These are phyloP conservation scores for Augiades crinisus DNA, from an alignment of 2,888 invertebrate genomes.

Conservation along the genomic window DNA sequence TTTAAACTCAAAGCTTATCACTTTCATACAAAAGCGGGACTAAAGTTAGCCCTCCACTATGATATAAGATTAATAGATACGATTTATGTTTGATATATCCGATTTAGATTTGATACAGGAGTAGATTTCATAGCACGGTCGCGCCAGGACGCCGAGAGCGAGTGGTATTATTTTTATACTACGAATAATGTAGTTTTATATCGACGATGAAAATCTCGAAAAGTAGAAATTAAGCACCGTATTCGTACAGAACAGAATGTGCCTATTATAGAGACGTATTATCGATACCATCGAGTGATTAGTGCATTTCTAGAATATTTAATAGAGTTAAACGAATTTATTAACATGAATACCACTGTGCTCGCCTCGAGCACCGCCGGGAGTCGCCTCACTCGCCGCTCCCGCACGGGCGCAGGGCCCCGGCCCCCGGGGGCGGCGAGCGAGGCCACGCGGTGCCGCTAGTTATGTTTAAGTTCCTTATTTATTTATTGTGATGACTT, in stretches of 20 bases:
- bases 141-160: not conserved
- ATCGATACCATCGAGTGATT: not conserved
- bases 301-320: slow-evolving; percentile 16
- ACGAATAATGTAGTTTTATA: not conserved
- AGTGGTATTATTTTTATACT: slow-evolving; percentile 14
- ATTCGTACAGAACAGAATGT: slow-evolving; percentile 1
- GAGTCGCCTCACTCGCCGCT: too few species aligned
- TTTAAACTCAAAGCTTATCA: not conserved
- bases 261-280: not conserved
- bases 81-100: slow-evolving; percentile 42
- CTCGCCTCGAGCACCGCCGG: not conserved
- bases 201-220: slow-evolving; percentile 19
- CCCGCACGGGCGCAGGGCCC: too few species aligned
- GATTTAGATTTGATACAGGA: slow-evolving; percentile 58
- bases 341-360: not conserved
- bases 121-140: not conserved
- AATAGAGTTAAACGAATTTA: slow-evolving; percentile 15
- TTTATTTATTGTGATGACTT: slow-evolving; percentile 40
- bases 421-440: too few species aligned
- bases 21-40: too few species aligned
- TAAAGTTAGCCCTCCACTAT: not conserved
- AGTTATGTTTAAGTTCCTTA: slow-evolving; percentile 36
- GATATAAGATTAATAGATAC: slow-evolving; percentile 45
- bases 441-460: not conserved
- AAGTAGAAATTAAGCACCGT: slow-evolving; percentile 16